These are phyloP conservation scores for Tachina lurida DNA, from an alignment of 2,888 invertebrate genomes.

Conservation along the genomic window DNA sequence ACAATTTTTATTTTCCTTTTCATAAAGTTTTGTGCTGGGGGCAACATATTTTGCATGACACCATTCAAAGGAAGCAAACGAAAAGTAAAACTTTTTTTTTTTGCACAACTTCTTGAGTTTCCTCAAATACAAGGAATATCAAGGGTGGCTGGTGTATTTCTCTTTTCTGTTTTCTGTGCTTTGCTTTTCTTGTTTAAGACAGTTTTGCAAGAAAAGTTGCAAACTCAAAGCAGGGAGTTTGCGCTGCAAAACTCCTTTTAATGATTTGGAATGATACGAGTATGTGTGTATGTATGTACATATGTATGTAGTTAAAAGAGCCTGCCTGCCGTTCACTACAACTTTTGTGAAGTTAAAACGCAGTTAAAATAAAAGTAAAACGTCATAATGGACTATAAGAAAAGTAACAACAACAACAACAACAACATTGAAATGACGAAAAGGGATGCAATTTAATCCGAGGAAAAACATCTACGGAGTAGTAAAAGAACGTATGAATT, in stretches of 20 bases:
- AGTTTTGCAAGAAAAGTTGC: conserved; percentile 19
- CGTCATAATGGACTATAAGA: conserved; percentile 34
- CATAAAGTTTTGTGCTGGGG: conserved; percentile 34
- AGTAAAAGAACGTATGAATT: conserved; percentile 3
- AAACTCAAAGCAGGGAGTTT: conserved; percentile 14
- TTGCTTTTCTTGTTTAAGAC: neutral
- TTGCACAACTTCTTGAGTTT: neutral
- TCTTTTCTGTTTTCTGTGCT: neutral
- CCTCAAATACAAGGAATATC: conserved; percentile 33
- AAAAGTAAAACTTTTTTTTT: neutral
- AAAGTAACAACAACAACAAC: neutral
- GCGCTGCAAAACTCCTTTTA: conserved; percentile 36
- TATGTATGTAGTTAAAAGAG: neutral
- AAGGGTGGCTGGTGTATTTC: conserved; percentile 39
- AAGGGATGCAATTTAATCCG: conserved; percentile 45
- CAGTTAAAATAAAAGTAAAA: conserved; percentile 56
- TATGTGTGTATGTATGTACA: too few species aligned
- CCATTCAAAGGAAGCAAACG: conserved; percentile 42
- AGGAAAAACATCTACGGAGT: conserved; percentile 7
- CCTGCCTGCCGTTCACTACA: neutral
- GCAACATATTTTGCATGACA: conserved; percentile 53
- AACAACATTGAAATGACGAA: conserved; percentile 7
- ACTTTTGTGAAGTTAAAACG: conserved; percentile 46
- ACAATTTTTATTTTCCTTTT: neutral
- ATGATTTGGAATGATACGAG: conserved; percentile 4